phyloP scores from a whole-genome alignment of 1,140 invertebrate species.

The Drosophila setifemur region DNA sequence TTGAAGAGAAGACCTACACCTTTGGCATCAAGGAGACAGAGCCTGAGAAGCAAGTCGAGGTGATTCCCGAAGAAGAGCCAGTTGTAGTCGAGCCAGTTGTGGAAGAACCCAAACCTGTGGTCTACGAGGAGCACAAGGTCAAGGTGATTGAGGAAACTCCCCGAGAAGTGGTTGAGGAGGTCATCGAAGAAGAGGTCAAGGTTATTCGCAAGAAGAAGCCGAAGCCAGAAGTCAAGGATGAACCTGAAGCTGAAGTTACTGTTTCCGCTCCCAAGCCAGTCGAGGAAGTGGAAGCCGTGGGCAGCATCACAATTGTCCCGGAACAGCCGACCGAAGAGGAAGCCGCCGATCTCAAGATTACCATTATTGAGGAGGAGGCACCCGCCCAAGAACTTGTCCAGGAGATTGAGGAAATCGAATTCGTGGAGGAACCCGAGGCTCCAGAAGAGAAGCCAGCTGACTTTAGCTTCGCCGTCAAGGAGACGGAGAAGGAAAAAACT shows the following conservation, averaged over 20 bases:
- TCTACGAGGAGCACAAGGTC: conserved; percentile 60
- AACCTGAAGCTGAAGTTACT: conserved; percentile 60
- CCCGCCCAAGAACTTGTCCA: conserved; percentile 60
- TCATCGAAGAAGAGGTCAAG: conserved; percentile 58
- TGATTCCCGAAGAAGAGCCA: conserved; percentile 8
- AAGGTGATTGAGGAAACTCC: conserved; percentile 68
- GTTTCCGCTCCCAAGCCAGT: conserved; percentile 45
- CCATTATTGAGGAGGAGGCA: conserved; percentile 56
- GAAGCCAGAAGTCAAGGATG: conserved; percentile 51
- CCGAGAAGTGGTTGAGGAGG: conserved; percentile 61
- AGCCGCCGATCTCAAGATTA: conserved; percentile 68
- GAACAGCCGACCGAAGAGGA: conserved; percentile 69
- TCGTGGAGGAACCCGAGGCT: conserved; percentile 42
- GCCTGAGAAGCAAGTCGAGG: conserved; percentile 36
- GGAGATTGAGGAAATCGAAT: conserved; percentile 65
- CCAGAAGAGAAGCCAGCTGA: conserved; percentile 43
- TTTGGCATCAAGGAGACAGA: conserved; percentile 54
- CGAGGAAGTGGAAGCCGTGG: conserved; percentile 57
- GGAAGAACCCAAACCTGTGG: conserved; percentile 48
- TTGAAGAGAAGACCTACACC: conserved; percentile 53
- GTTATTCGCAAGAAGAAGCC: conserved; percentile 71
- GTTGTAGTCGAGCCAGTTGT: conserved; percentile 25
- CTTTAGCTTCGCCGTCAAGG: conserved; percentile 49
- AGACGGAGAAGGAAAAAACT: conserved; percentile 45
- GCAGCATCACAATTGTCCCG: conserved; percentile 63